Evolutionary conservation across 2,113 vertebrate genomes (phyloP).

Genomic region (Xerus inauris): DNA sequence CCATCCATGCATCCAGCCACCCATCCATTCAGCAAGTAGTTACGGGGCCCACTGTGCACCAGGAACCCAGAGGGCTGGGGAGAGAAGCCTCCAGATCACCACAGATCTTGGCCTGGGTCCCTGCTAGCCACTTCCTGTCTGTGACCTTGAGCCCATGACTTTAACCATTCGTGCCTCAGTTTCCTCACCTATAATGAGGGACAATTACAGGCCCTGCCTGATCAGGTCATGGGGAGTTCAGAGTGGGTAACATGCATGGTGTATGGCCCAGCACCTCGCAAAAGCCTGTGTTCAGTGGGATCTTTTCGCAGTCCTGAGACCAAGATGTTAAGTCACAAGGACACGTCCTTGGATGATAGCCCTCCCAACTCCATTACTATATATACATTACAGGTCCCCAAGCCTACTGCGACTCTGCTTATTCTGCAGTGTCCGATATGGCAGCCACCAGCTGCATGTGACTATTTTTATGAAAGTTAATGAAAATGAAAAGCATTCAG

Average conservation of each 20-base stretch:
- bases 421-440: background rate
- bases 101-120: background rate
- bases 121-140: background rate
- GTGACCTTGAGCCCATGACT: constrained; percentile 46
- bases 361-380: background rate
- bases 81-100: background rate
- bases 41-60: background rate
- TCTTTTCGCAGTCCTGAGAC: background rate
- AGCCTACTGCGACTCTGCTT: background rate
- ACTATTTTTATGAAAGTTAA: background rate
- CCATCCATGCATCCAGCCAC: constrained; percentile 32
- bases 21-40: constrained; percentile 60
- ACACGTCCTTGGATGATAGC: background rate
- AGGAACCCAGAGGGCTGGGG: background rate
- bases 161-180: background rate
- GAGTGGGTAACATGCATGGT: background rate
- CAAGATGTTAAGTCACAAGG: background rate
- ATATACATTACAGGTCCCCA: background rate
- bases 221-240: background rate
- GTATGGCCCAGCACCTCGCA: background rate
- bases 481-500: background rate
- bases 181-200: background rate
- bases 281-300: accelerated
- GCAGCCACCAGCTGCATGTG: background rate
- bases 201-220: background rate